phyloP scores from a whole-genome alignment of 2,113 vertebrate species.

The Puffinus mauretanicus region DNA sequence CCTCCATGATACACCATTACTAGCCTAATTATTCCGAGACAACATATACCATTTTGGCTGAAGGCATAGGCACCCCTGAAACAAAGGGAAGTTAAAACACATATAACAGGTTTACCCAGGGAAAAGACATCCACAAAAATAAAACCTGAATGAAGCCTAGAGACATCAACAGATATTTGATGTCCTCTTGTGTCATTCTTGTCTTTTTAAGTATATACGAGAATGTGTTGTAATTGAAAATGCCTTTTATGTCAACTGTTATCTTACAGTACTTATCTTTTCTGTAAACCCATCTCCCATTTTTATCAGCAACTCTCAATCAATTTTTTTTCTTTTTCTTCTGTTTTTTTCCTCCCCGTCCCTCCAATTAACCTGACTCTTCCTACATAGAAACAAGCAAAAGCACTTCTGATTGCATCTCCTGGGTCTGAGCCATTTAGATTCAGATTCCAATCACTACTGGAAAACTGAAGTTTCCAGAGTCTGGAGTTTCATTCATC shows the following conservation, averaged over 20 bases:
- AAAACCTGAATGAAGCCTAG: slow-evolving; percentile 38
- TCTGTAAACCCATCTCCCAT: slow-evolving; percentile 82
- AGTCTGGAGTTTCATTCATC: slow-evolving; percentile 83
- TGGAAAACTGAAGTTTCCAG: slow-evolving; percentile 87
- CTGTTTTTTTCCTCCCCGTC: too few relatives aligned
- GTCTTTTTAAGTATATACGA: slow-evolving; percentile 85
- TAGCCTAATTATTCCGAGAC: slow-evolving; percentile 66
- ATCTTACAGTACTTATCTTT: slow-evolving; percentile 83
- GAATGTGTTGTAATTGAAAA: slow-evolving; percentile 88
- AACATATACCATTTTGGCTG: slow-evolving; percentile 62
- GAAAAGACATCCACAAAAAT: slow-evolving; percentile 41
- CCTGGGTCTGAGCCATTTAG: slow-evolving; percentile 83
- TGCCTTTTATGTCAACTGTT: slow-evolving; percentile 83
- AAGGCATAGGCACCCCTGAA: slow-evolving; percentile 65
- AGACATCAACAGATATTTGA: neutral
- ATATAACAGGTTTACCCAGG: slow-evolving; percentile 68
- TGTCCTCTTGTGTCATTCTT: slow-evolving; percentile 79
- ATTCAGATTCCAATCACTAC: slow-evolving; percentile 81
- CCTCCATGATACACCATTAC: neutral
- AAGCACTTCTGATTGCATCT: slow-evolving; percentile 83
- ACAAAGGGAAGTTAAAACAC: slow-evolving; percentile 66
- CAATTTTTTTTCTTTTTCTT: slow-evolving; percentile 63
- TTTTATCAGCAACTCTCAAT: slow-evolving; percentile 83
- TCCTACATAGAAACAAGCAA: slow-evolving; percentile 83
- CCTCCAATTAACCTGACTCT: slow-evolving; percentile 68